phyloP scores from a whole-genome alignment of 2,797 vertebrate genomes.

The Danio choprae region DNA sequence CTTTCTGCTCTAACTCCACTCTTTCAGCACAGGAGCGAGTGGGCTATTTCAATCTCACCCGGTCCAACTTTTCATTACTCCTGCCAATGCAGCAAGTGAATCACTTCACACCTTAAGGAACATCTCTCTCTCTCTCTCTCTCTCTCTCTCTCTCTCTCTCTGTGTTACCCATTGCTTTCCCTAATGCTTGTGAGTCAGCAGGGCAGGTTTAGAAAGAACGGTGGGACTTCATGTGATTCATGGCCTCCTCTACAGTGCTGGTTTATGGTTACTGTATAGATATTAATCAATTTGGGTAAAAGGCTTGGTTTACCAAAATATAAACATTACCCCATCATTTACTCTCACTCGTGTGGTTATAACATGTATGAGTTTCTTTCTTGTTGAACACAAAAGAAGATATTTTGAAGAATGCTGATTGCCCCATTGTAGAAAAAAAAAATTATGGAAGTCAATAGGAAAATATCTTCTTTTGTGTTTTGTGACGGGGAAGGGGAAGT shows the following conservation, averaged over 20 bases:
- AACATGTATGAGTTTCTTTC: too few relatives aligned
- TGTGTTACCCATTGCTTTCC: slow-evolving; percentile 21
- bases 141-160: slow-evolving; percentile 35
- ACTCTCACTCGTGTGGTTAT: too few relatives aligned
- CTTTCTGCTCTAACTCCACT: slow-evolving; percentile 31
- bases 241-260: not conserved
- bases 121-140: slow-evolving; percentile 35
- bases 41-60: slow-evolving; percentile 64
- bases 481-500: too few relatives aligned
- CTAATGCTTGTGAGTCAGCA: slow-evolving; percentile 31
- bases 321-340: too few relatives aligned
- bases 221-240: slow-evolving; percentile 3
- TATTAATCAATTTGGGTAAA: not conserved
- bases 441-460: too few relatives aligned
- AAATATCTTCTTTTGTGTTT: too few relatives aligned
- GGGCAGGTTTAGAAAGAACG: slow-evolving; percentile 27
- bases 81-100: slow-evolving; percentile 52
- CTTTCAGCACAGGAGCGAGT: slow-evolving; percentile 61
- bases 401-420: too few relatives aligned
- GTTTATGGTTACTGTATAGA: not conserved
- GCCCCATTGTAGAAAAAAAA: too few relatives aligned
- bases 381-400: too few relatives aligned
- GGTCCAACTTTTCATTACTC: slow-evolving; percentile 52
- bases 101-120: slow-evolving; percentile 50
- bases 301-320: not conserved